Percentiles rank a stretch among this genome's conserved stretches.
These are phyloP conservation scores for Andrena camellia DNA, from an alignment of 2,888 invertebrate genomes.

Conservation along the genomic window DNA sequence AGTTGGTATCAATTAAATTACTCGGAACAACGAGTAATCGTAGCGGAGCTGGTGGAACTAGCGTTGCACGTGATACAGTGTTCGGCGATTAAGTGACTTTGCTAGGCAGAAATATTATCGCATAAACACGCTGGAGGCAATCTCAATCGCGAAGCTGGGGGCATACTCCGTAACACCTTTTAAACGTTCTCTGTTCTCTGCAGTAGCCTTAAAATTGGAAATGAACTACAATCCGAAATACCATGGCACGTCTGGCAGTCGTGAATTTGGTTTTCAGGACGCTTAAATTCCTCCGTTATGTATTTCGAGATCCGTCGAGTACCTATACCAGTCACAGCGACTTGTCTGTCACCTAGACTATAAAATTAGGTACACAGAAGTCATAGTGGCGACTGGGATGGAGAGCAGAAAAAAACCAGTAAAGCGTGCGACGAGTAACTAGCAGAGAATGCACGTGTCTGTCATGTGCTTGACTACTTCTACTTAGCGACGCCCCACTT, in stretches of 20 bases:
- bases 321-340: neutral
- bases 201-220: too few species aligned
- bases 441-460: neutral
- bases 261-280: neutral
- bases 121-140: neutral
- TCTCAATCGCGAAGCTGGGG: conserved; percentile 3
- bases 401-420: neutral
- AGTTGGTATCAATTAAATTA: conserved; percentile 28
- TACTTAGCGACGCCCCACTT: neutral
- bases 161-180: neutral
- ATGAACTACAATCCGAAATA: neutral
- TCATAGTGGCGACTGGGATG: too few species aligned
- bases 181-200: neutral
- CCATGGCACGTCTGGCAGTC: neutral
- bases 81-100: neutral
- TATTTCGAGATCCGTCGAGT: conserved; percentile 39
- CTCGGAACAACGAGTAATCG: conserved; percentile 35
- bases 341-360: conserved; percentile 18
- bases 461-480: conserved; percentile 10
- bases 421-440: neutral
- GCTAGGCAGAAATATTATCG: neutral
- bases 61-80: too few species aligned
- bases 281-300: conserved; percentile 22
- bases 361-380: too few species aligned
- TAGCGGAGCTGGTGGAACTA: neutral